Evolutionary conservation across 2,888 invertebrate species (phyloP).

Genomic region (Arctia plantaginis): DNA sequence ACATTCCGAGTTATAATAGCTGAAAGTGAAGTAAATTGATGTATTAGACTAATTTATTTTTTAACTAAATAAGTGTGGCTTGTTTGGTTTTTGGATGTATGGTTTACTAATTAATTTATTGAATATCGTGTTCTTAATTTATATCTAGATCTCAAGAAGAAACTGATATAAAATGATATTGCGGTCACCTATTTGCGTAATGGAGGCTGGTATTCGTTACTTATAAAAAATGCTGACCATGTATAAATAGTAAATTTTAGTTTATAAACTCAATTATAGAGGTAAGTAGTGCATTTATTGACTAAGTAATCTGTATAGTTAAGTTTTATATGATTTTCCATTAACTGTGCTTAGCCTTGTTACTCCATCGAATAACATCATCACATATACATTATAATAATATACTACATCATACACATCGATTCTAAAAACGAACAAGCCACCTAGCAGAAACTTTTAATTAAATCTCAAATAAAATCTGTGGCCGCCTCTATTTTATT

Average conservation of each 20-base stretch:
- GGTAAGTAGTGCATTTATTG: background rate
- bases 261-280: background rate
- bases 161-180: constrained; percentile 9
- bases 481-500: constrained; percentile 63
- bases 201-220: background rate
- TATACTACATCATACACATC: constrained; percentile 3
- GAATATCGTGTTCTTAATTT: constrained; percentile 16
- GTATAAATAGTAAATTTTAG: background rate
- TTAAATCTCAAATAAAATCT: constrained; percentile 67
- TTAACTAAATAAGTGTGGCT: constrained; percentile 69
- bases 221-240: background rate
- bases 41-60: constrained; percentile 82
- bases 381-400: background rate
- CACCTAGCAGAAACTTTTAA: constrained; percentile 53
- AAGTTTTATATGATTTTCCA: background rate
- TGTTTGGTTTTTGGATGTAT: constrained; percentile 72
- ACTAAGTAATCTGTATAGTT: background rate
- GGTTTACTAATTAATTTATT: constrained; percentile 23
- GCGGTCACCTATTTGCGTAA: background rate
- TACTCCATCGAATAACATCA: background rate
- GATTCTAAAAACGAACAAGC: constrained; percentile 68
- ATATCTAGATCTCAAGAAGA: constrained; percentile 19
- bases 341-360: background rate
- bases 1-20: constrained; percentile 86
- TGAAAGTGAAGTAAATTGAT: constrained; percentile 66